Base-by-base conservation (phyloP, 2,888 invertebrate species). In the Apamea sordens region DNA sequence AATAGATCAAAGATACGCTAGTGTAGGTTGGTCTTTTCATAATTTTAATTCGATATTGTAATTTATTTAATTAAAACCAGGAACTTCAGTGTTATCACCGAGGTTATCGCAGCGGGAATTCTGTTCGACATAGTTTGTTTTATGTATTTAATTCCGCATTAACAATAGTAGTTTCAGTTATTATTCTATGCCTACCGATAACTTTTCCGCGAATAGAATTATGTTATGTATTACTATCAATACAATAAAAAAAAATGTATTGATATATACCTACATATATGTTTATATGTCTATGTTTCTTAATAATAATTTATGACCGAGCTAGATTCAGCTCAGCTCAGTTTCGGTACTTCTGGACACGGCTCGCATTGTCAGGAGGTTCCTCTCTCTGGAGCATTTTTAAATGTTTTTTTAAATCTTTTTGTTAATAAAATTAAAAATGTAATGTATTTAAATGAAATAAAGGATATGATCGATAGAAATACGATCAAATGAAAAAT, bases 41-140 rank as follows among this genome's bases (percentile, higher is more conserved):
- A 28, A 69, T 77, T 76, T 80, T 65, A 75, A 79, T 81, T 73
- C 24, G 59, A 76, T 83, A 80, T 68, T 82, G 76, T 80, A 79
- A 79, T 80, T 70, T 63, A 71, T 68, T 87, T 83, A 85, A 88
- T 88, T 83, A 79, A 83, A 88, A 89, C 80, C 70, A 79, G 84
- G 86, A 85, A 88, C 83, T 86, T 83, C 68, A 59, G 21, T 67
- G 78, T 87, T 89, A 89, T 90, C 89, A 72, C 71, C 72, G 87
- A 84, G 90, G 90, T 88, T 90, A 90, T 90, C 89, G 82, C 79
- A 64, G 75, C 79, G 78, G 84, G 88, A 82, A 86, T 83, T 83
- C 61, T 84, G 73, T 83, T 69, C 68, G 76, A 79, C 67, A 83
- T 64, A 79, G 73, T 89, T 85, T 79, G 75, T 81, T 78, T 71